phyloP scores from a whole-genome alignment of 2,113 vertebrate species.

The Myocastor coypus region DNA sequence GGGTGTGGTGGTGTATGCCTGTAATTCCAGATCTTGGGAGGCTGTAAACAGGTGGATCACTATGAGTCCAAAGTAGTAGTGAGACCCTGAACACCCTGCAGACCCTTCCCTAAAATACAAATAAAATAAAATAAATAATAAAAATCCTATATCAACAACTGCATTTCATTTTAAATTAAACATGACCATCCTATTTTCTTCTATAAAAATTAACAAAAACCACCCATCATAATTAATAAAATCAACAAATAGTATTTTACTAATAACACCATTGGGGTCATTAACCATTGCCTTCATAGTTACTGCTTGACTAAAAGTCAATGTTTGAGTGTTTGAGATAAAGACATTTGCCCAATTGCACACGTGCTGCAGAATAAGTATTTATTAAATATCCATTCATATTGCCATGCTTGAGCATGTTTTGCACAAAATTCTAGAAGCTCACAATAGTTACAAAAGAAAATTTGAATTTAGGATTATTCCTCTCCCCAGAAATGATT shows the following conservation, averaged over 20 bases:
- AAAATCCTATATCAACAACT: no score
- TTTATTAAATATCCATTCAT: background rate
- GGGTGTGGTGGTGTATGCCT: no score
- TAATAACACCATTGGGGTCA: background rate
- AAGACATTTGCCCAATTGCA: background rate
- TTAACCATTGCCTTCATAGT: slow-evolving; percentile 7
- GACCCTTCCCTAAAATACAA: no score
- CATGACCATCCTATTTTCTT: background rate
- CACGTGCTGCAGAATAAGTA: background rate
- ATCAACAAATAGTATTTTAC: background rate
- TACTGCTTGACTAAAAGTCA: slow-evolving; percentile 26
- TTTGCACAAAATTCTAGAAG: background rate
- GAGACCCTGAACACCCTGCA: no score
- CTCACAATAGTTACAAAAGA: background rate
- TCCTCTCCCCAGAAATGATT: background rate
- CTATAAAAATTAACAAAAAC: background rate
- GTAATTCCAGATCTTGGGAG: no score
- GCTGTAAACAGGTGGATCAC: no score
- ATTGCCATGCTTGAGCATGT: background rate
- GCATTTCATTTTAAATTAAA: slow-evolving; percentile 19
- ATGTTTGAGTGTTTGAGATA: background rate
- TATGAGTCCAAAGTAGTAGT: no score
- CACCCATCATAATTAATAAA: background rate
- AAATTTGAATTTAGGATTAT: background rate
- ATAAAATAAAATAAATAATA: no score